Evolutionary conservation across 2,888 invertebrate species (phyloP).

Genomic region (Stenodera caucasica): DNA sequence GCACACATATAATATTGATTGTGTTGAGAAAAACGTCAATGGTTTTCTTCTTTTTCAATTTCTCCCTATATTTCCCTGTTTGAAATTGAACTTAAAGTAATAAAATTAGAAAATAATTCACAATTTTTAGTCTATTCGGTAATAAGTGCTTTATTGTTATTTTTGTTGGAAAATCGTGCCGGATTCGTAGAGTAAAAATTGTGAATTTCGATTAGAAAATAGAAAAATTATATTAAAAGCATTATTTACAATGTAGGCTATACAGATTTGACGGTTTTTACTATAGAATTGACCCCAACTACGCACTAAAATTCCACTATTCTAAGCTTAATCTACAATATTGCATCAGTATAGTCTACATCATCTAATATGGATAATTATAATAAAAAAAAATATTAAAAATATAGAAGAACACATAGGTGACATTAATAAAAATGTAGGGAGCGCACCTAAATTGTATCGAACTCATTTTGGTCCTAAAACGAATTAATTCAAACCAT

Average conservation of each 20-base stretch:
- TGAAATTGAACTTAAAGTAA: neutral
- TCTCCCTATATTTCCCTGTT: constrained; percentile 22
- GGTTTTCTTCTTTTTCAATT: constrained; percentile 33
- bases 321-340: neutral
- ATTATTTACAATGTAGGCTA: constrained; percentile 22
- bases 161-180: neutral
- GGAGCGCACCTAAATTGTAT: constrained; percentile 27
- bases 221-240: neutral
- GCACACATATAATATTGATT: constrained; percentile 46
- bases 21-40: constrained; percentile 41
- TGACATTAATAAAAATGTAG: constrained; percentile 19
- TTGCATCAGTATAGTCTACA: constrained; percentile 24
- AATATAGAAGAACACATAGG: constrained; percentile 12
- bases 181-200: neutral
- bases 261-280: constrained; percentile 14
- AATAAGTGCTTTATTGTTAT: neutral
- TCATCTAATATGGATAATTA: constrained; percentile 16
- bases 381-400: constrained; percentile 4
- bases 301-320: neutral
- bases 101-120: neutral
- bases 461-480: constrained; percentile 37
- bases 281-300: constrained; percentile 4
- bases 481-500: constrained; percentile 32
- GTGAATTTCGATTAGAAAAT: neutral
- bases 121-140: neutral